Percentiles rank a stretch among this genome's conserved stretches.
Conservation (phyloP, 1,140 invertebrate species). For the Agrypnia vestita region DNA sequence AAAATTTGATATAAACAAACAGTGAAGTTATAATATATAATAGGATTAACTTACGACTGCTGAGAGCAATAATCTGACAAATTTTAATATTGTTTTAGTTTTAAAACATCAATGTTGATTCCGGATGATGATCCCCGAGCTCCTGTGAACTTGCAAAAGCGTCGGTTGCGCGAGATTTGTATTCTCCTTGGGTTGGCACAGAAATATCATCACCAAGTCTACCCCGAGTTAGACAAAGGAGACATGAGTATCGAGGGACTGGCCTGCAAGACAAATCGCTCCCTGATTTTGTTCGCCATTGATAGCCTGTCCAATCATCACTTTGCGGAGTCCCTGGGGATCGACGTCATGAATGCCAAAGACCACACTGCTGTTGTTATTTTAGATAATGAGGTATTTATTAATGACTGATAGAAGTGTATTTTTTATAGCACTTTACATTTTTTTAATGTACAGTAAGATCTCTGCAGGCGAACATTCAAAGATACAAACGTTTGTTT, state of each 20-base stretch:
- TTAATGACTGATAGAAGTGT: background rate
- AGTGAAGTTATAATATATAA: too few relatives aligned
- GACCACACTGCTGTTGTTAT: slow-evolving; percentile 82
- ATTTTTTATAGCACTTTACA: too few relatives aligned
- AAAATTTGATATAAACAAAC: too few relatives aligned
- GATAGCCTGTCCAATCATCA: slow-evolving; percentile 81
- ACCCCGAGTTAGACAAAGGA: slow-evolving; percentile 60
- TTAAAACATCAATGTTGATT: slow-evolving; percentile 70
- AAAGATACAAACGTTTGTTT: too few relatives aligned
- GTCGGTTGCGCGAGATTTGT: slow-evolving; percentile 68
- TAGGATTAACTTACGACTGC: too few relatives aligned
- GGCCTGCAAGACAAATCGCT: slow-evolving; percentile 78
- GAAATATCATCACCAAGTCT: slow-evolving; percentile 63
- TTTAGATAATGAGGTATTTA: slow-evolving; percentile 78
- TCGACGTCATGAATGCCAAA: slow-evolving; percentile 75
- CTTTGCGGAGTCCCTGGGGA: slow-evolving; percentile 82
- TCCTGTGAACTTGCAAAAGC: slow-evolving; percentile 70
- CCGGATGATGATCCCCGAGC: slow-evolving; percentile 73
- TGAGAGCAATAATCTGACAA: too few relatives aligned
- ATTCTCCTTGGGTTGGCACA: slow-evolving; percentile 68
- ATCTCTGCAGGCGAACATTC: too few relatives aligned
- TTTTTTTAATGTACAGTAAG: too few relatives aligned
- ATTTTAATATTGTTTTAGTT: slow-evolving; percentile 59
- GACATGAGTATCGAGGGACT: slow-evolving; percentile 63
- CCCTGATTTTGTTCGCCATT: slow-evolving; percentile 80